Base-by-base conservation (phyloP, 37 sponge, comb jelly and placozoan genomes). In the Chondrilla cf. caribensis region DNA sequence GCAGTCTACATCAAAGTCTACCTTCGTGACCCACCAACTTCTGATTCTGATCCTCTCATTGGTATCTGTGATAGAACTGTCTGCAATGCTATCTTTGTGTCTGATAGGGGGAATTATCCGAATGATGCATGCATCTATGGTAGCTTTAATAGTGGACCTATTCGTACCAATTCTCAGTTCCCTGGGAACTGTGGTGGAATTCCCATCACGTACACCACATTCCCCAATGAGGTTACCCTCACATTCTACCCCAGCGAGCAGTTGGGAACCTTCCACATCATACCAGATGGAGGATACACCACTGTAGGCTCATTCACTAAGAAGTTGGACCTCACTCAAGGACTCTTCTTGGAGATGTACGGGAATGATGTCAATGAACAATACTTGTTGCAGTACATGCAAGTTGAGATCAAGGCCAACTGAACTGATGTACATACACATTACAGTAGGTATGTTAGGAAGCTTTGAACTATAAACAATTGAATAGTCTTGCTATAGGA, bases 271-370 rank as follows among this genome's bases (percentile, higher is more conserved):
- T 60, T 79, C 37, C 35, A 14, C 22, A 36, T 60, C 21, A 58
- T 31, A 58, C 37, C 26, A 57, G 38, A 35, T 11, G 39, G 58
- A 26, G 62, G 80, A 35, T 79, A 35, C 80, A 79, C 60, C 18
- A 33, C 62, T 51, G 58, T 37, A 36, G 62, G 0, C 40, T 41
- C 40, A 22, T 79, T 79, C 22, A 32, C 36, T n/a, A 60, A 22
- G 39, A 58, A 79, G 40, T 55, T 58, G 76, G 76, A 73, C 1
- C 24, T 73, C 44, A 73, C 41, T 0, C 76, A 38, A 18, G 76
- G 76, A 3, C 44, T 73, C 7, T 39, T 38, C 25, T 14, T 73
- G 44, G 79, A 55, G 59, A 19, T 58, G 9, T 79, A 79, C 8
- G 59, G 79, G 14, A 29, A 32, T 32, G 59, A 51, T 31, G 36